Conservation (phyloP, 2,888 invertebrate genomes). For the Danaus chrysippus region DNA sequence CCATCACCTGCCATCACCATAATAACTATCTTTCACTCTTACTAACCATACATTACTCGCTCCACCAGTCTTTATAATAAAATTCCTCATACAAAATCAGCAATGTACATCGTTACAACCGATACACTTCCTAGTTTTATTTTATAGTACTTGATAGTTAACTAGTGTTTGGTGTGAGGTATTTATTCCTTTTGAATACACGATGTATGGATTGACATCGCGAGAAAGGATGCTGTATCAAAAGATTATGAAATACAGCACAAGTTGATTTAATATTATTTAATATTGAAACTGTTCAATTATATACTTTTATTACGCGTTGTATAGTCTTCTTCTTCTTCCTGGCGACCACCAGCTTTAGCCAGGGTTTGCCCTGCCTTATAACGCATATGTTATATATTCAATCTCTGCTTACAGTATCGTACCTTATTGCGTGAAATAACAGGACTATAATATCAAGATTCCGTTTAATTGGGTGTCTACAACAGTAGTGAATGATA, state of each 20-base stretch:
- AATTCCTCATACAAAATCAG: conserved; percentile 17
- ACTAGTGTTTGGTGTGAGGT: conserved; percentile 45
- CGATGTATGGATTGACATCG: conserved; percentile 38
- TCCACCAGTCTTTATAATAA: neutral
- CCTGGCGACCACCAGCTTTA: too few relatives aligned
- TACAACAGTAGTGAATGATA: too few relatives aligned
- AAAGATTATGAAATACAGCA: conserved; percentile 36
- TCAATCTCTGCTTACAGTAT: too few relatives aligned
- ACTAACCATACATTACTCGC: conserved; percentile 37
- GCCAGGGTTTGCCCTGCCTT: too few relatives aligned
- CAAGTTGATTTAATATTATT: conserved; percentile 22
- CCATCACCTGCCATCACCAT: conserved; percentile 33
- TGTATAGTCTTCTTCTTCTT: too few relatives aligned
- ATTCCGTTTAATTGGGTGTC: too few relatives aligned
- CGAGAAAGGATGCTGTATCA: conserved; percentile 34
- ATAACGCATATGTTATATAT: too few relatives aligned
- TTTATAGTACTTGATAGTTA: conserved; percentile 31
- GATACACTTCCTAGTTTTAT: conserved; percentile 1
- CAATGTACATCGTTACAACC: conserved; percentile 33
- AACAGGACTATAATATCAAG: too few relatives aligned
- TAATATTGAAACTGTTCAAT: neutral
- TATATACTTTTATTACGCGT: too few relatives aligned
- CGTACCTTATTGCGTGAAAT: too few relatives aligned
- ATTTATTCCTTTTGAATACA: conserved; percentile 47
- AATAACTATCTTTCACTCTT: conserved; percentile 25